A percentile compares a stretch with the other conserved stretches of the same genome.
Evolutionary conservation across 92 coral and sea anemone genomes (phyloP).

Genomic region (Epizoanthus illoricatus): DNA sequence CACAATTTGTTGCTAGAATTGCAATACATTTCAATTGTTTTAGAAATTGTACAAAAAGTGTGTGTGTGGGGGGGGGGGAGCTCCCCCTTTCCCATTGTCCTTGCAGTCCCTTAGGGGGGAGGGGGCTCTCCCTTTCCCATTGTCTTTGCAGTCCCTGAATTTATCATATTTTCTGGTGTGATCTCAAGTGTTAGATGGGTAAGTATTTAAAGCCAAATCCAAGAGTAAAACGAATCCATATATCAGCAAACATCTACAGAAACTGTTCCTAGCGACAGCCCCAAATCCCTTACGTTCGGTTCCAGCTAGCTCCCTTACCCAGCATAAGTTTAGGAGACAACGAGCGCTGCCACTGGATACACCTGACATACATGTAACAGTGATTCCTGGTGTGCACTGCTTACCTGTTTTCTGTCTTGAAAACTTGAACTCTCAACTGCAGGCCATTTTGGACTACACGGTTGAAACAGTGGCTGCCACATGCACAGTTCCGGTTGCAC

Average conservation of each 20-base stretch:
- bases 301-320: neutral
- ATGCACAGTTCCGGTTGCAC: slow-evolving; percentile 92
- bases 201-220: neutral
- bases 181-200: neutral
- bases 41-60: no score
- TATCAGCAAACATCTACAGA: no score
- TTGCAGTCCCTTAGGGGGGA: no score
- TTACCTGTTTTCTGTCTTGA: slow-evolving; percentile 89
- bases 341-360: neutral
- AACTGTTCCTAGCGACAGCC: no score
- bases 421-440: slow-evolving; percentile 84
- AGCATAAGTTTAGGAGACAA: neutral
- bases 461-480: slow-evolving; percentile 80
- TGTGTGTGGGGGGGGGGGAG: no score
- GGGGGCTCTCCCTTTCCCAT: no score
- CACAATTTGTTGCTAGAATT: no score
- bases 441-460: slow-evolving; percentile 96
- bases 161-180: no score
- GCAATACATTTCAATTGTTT: no score
- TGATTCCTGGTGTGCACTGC: neutral
- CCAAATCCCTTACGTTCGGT: no score
- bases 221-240: neutral
- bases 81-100: no score
- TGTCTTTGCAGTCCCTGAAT: no score
- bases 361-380: neutral